phyloP scores from a whole-genome alignment of 1,140 invertebrate species.

The Geopemphigus sp. region DNA sequence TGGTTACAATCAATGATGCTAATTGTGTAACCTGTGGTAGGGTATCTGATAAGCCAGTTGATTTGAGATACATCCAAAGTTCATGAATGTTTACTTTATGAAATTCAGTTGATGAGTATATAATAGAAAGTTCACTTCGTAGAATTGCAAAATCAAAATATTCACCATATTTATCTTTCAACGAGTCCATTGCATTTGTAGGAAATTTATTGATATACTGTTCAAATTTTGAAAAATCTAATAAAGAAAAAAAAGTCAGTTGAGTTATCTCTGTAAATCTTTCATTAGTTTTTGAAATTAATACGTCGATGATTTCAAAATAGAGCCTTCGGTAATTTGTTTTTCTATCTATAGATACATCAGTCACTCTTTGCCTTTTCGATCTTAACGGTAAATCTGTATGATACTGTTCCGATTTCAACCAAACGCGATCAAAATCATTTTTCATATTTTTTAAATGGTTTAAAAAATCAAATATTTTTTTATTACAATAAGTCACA shows the following conservation, averaged over 20 bases:
- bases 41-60: neutral
- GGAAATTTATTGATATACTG: conserved; percentile 36
- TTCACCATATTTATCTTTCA: too few species aligned
- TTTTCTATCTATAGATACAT: conserved; percentile 27
- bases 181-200: conserved; percentile 23
- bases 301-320: too few species aligned
- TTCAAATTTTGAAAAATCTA: conserved; percentile 24
- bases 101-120: conserved; percentile 18
- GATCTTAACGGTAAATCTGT: conserved; percentile 17
- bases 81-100: neutral
- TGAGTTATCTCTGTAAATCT: conserved; percentile 14
- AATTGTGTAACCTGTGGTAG: conserved; percentile 15
- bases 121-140: conserved; percentile 29
- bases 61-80: neutral
- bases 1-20: conserved; percentile 27
- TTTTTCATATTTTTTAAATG: conserved; percentile 36
- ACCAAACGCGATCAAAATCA: conserved; percentile 48
- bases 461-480: conserved; percentile 42
- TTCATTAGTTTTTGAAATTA: conserved; percentile 26
- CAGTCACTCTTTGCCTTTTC: conserved; percentile 31
- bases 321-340: conserved; percentile 7
- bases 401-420: conserved; percentile 12
- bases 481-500: too few species aligned
- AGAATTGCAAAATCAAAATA: conserved; percentile 33
- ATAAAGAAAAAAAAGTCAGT: conserved; percentile 25